Percentiles rank a stretch among this genome's conserved stretches.
Evolutionary conservation across 2,113 vertebrate species (phyloP).

Genomic region (Machaerirhynchus nigripectus): DNA sequence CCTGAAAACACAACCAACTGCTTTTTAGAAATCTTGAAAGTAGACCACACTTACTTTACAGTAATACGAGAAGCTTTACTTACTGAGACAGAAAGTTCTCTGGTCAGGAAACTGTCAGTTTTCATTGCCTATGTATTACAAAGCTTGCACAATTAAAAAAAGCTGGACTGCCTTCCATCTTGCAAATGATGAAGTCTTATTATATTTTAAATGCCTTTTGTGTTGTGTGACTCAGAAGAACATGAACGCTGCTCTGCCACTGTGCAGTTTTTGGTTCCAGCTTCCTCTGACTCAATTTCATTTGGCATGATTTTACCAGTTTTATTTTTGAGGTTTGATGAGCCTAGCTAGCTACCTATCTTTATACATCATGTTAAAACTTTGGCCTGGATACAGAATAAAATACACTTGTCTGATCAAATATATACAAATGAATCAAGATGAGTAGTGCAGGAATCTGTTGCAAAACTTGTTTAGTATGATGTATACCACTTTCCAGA

Average conservation of each 20-base stretch:
- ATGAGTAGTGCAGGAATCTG: not conserved
- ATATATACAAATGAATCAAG: not conserved
- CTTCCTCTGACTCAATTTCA: not conserved
- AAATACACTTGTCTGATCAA: conserved; percentile 43
- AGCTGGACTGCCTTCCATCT: not conserved
- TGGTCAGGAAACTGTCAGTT: not conserved
- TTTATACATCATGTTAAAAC: conserved; percentile 15
- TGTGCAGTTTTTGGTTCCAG: conserved; percentile 13
- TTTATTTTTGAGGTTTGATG: conserved; percentile 40
- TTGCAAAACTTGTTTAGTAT: not conserved
- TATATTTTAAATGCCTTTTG: not conserved
- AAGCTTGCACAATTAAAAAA: not conserved
- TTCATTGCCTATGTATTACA: not conserved
- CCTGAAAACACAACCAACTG: not conserved
- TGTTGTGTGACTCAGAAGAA: not conserved
- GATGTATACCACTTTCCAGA: not conserved
- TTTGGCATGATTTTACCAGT: not conserved
- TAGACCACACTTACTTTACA: not conserved
- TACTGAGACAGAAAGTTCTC: not conserved
- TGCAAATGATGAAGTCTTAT: not conserved
- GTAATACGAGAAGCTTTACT: not conserved
- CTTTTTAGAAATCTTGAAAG: not conserved
- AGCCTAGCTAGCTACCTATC: conserved; percentile 9
- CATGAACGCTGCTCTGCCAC: not conserved
- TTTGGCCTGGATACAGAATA: conserved; percentile 35